Percentiles rank a stretch among this genome's conserved stretches.
Evolutionary conservation across 2,113 vertebrate species (phyloP).

Genomic region (Stigmatopora nigra): DNA sequence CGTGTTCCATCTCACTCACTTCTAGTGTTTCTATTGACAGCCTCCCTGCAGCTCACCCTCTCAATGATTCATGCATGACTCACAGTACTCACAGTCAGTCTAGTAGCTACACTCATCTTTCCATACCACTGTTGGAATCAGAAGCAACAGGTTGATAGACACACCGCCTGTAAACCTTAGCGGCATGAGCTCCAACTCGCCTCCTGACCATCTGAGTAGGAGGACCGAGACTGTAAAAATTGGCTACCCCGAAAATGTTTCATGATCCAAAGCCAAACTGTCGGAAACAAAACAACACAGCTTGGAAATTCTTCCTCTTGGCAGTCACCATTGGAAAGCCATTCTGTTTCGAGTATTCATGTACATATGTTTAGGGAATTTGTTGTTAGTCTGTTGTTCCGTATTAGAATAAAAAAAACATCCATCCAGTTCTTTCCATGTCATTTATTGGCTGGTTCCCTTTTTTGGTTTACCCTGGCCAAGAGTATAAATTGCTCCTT

Average conservation of each 20-base stretch:
- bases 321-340: slow-evolving; percentile 20
- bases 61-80: not conserved
- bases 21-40: not conserved
- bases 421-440: slow-evolving; percentile 17
- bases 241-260: slow-evolving; percentile 37
- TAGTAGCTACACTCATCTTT: not conserved
- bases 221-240: slow-evolving; percentile 27
- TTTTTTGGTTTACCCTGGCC: slow-evolving; percentile 4
- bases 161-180: not conserved
- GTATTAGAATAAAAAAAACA: slow-evolving; percentile 8
- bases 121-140: not conserved
- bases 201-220: slow-evolving; percentile 17
- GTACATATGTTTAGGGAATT: slow-evolving; percentile 27
- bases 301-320: slow-evolving; percentile 40
- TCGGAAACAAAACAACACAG: slow-evolving; percentile 18
- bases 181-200: slow-evolving; percentile 10
- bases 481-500: not conserved
- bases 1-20: not conserved
- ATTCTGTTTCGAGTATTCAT: slow-evolving; percentile 34
- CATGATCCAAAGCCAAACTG: slow-evolving; percentile 29
- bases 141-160: slow-evolving; percentile 1
- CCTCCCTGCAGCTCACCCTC: slow-evolving; percentile 2
- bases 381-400: slow-evolving; percentile 13
- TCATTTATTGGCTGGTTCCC: not conserved
- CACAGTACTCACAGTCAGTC: not conserved